These are phyloP conservation scores for Taurulus bubalis DNA, from an alignment of 2,113 vertebrate genomes.

Conservation along the genomic window DNA sequence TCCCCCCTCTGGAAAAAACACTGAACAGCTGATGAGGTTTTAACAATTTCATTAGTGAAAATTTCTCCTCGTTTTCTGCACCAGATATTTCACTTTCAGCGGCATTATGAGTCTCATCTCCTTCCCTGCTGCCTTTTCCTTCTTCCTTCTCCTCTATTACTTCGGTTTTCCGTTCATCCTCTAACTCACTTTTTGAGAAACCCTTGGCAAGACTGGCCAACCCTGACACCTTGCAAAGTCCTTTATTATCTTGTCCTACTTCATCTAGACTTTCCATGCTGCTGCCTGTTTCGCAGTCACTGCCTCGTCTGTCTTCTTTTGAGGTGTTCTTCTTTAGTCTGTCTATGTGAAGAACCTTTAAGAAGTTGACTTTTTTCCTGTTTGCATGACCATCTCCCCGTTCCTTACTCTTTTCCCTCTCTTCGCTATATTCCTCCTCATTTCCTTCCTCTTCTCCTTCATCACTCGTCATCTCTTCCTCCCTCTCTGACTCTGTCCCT, in stretches of 20 bases:
- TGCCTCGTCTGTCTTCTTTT: constrained; percentile 13
- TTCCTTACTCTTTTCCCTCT: neutral
- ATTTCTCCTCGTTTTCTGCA: constrained; percentile 3
- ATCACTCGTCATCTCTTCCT: neutral
- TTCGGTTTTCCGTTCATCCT: constrained; percentile 26
- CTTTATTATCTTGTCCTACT: constrained; percentile 26
- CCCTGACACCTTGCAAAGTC: neutral
- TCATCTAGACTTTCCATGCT: constrained; percentile 65
- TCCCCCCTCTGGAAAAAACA: constrained; percentile 30
- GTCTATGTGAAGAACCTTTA: constrained; percentile 56
- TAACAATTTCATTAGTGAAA: neutral
- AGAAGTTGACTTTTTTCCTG: constrained; percentile 44
- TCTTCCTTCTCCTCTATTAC: constrained; percentile 24
- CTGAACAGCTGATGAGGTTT: constrained; percentile 4
- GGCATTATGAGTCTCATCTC: neutral
- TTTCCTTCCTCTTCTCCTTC: neutral
- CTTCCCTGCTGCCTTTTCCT: neutral
- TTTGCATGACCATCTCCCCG: neutral
- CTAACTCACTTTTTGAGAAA: constrained; percentile 14
- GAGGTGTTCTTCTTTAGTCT: constrained; percentile 55
- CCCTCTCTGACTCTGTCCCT: constrained; percentile 13
- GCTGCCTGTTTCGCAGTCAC: constrained; percentile 51
- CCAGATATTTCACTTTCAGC: neutral
- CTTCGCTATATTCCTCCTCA: neutral
- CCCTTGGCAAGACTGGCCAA: constrained; percentile 12